These are phyloP conservation scores for Anniella stebbinsi DNA, from an alignment of 2,797 vertebrate genomes.

Conservation along the genomic window DNA sequence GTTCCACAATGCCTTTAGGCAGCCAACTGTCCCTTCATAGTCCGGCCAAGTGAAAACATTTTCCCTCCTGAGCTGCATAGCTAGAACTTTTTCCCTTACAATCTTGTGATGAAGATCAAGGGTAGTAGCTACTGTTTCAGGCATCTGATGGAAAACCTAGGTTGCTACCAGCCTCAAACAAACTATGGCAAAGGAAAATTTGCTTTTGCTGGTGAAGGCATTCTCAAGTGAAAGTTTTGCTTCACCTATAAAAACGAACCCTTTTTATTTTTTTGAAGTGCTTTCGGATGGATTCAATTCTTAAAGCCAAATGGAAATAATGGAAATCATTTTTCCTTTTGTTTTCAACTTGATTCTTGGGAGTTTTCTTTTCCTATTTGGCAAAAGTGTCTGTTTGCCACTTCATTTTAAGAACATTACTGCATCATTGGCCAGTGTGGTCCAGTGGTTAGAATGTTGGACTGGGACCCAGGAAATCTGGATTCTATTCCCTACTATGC, in stretches of 20 bases:
- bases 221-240: neutral
- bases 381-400: neutral
- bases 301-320: neutral
- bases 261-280: neutral
- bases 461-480: no score
- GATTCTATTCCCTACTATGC: no score
- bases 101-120: conserved; percentile 32
- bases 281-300: neutral
- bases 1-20: neutral
- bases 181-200: neutral
- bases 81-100: neutral
- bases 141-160: conserved; percentile 25
- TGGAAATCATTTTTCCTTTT: neutral
- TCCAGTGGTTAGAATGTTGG: no score
- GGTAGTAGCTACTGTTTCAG: neutral
- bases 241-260: neutral
- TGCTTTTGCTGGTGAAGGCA: neutral
- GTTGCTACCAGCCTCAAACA: neutral
- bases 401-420: neutral
- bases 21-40: conserved; percentile 19
- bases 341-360: neutral
- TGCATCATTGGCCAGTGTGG: no score
- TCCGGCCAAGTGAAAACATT: conserved; percentile 21
- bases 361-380: neutral
- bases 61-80: conserved; percentile 28